Evolutionary conservation across 2,113 vertebrate species (phyloP).

Genomic region (Heterotilapia buettikoferi): DNA sequence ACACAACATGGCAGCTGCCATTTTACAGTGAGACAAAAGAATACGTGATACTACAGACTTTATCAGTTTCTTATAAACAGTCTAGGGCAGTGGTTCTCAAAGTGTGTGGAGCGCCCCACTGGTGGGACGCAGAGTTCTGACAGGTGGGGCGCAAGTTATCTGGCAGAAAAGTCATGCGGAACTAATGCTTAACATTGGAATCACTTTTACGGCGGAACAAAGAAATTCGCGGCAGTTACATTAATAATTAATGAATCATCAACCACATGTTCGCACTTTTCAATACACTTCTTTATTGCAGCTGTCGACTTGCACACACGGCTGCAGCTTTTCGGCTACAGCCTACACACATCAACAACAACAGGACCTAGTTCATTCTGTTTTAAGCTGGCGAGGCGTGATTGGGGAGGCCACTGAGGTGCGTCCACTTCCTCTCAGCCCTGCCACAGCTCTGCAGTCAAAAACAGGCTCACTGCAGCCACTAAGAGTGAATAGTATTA

Average conservation of each 20-base stretch:
- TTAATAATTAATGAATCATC: background rate
- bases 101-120: background rate
- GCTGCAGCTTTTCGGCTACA: background rate
- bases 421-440: background rate
- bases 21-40: background rate
- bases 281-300: background rate
- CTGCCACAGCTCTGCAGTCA: background rate
- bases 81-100: background rate
- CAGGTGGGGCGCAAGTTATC: background rate
- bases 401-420: background rate
- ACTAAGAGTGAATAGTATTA: background rate
- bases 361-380: background rate
- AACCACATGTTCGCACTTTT: background rate
- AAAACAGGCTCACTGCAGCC: background rate
- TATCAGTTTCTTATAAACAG: fast-evolving
- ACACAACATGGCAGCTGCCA: background rate
- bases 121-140: too few species aligned
- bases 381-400: background rate
- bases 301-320: too few species aligned
- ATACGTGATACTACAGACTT: background rate
- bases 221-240: background rate
- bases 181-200: background rate
- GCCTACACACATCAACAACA: background rate
- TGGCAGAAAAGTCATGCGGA: background rate
- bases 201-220: background rate